These are phyloP conservation scores for Anthoscopus minutus DNA, from an alignment of 2,113 vertebrate species.

Conservation along the genomic window DNA sequence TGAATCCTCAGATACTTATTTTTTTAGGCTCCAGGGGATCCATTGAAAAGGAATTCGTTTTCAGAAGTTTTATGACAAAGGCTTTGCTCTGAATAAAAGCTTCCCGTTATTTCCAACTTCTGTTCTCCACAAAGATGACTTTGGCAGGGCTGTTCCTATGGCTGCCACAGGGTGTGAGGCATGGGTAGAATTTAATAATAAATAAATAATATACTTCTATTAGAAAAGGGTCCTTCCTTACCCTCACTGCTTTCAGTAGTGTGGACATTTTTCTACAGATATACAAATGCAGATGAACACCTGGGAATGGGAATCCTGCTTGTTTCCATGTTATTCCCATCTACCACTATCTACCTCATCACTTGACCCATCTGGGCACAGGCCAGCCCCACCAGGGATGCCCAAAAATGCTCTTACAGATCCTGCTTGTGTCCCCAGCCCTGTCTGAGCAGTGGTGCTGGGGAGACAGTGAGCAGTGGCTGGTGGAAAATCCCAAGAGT, in stretches of 20 bases:
- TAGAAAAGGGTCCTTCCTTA: neutral
- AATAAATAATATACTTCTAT: neutral
- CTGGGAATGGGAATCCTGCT: neutral
- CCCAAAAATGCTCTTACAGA: neutral
- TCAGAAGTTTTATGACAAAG: slow-evolving; percentile 50
- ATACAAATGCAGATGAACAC: neutral
- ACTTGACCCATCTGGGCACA: neutral
- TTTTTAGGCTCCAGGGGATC: slow-evolving; percentile 32
- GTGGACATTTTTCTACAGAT: neutral
- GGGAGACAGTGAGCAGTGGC: neutral
- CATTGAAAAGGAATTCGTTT: slow-evolving; percentile 1
- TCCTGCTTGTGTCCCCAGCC: fast-evolving
- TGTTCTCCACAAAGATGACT: neutral
- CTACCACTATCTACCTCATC: neutral
- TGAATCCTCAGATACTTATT: slow-evolving; percentile 57
- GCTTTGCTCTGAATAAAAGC: slow-evolving; percentile 33
- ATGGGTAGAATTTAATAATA: neutral
- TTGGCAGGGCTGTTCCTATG: neutral
- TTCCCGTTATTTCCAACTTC: neutral
- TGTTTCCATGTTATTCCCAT: neutral
- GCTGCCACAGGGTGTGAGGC: neutral
- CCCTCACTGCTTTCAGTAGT: neutral
- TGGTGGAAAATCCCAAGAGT: neutral
- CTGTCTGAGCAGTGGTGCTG: neutral
- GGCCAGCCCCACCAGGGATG: neutral